Evolutionary conservation across 2,888 invertebrate species (phyloP).

Genomic region (Microctonus hyperodae): DNA sequence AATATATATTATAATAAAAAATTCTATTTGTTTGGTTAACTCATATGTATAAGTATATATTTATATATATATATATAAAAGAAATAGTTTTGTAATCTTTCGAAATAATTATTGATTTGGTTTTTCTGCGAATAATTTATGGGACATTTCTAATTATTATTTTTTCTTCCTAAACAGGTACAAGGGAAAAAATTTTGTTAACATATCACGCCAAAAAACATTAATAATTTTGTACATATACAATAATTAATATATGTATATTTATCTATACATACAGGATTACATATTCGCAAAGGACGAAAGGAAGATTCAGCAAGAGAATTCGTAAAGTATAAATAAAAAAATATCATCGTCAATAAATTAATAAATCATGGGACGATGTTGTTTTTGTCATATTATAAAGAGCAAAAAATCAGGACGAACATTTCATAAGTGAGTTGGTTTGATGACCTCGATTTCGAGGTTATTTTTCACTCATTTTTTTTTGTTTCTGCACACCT

Average conservation of each 20-base stretch:
- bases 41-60: no score
- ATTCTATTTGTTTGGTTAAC: no score
- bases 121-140: no score
- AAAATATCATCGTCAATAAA: not conserved
- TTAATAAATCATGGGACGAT: slow-evolving; percentile 6
- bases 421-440: slow-evolving; percentile 10
- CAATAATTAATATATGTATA: not conserved
- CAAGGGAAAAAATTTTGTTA: no score
- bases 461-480: slow-evolving; percentile 2
- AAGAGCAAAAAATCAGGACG: not conserved
- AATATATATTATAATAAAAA: no score
- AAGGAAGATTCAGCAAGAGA: not conserved
- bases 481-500: not conserved
- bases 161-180: no score
- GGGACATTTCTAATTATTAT: no score
- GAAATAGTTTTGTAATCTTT: not conserved
- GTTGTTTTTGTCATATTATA: slow-evolving; percentile 3
- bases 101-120: no score
- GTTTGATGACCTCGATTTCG: not conserved
- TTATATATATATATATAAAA: no score
- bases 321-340: not conserved
- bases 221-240: no score
- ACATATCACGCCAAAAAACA: no score
- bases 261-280: not conserved
- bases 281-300: not conserved